A percentile compares a stretch with the other conserved stretches of the same genome.
Evolutionary conservation across 2,113 vertebrate species (phyloP).

Genomic region (mouse (Mus musculus)): GRCm39 chr5:35648001-35648500

Average conservation of each 20-base stretch:
- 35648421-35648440: background rate
- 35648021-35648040: background rate
- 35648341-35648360: background rate
- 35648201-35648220: background rate
- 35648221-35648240: background rate
- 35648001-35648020: rapidly evolving
- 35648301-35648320: background rate
- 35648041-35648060: background rate
- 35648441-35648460: background rate
- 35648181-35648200: background rate
- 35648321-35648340: background rate
- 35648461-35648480: background rate
- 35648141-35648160: background rate
- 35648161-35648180: background rate
- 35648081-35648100: background rate
- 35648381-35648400: background rate
- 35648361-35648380: background rate
- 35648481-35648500: background rate
- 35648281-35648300: background rate
- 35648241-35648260: background rate
- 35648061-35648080: background rate
- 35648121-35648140: background rate
- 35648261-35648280: background rate
- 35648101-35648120: background rate
- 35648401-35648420: background rate